Conservation (phyloP, 2,888 invertebrate genomes). For the Nomada flava region DNA sequence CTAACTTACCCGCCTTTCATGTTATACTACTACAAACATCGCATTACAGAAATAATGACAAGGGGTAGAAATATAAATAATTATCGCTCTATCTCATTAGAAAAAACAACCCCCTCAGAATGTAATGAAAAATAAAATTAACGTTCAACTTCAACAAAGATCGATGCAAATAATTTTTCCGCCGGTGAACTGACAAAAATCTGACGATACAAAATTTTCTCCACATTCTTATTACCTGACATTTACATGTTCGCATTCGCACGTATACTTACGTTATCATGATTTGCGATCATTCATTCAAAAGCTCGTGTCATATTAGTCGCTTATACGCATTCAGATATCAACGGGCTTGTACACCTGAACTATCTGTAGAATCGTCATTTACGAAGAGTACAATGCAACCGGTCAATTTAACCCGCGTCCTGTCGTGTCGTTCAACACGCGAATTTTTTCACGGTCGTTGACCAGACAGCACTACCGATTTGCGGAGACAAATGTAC, state of each 20-base stretch:
- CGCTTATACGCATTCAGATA: constrained; percentile 18
- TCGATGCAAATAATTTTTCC: no score
- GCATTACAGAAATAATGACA: no score
- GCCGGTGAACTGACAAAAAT: no score
- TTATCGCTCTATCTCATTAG: no score
- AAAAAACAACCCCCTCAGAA: no score
- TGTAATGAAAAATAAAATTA: no score
- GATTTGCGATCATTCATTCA: background rate
- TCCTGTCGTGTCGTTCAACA: constrained; percentile 41
- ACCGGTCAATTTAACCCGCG: constrained; percentile 27
- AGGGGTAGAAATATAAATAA: no score
- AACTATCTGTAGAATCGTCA: constrained; percentile 10
- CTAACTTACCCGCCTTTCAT: no score
- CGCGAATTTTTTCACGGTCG: constrained; percentile 61
- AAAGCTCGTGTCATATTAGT: background rate
- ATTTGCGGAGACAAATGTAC: constrained; percentile 53
- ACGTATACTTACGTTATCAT: background rate
- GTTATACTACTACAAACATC: no score
- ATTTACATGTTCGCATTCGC: background rate
- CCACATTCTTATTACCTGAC: background rate
- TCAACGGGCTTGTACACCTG: background rate
- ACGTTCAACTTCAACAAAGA: no score
- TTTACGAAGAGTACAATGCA: constrained; percentile 7
- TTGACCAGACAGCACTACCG: constrained; percentile 54
- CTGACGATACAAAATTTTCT: background rate